Base-by-base conservation (phyloP, 2,797 vertebrate species). In the Pseudotriccus pelzelni region DNA sequence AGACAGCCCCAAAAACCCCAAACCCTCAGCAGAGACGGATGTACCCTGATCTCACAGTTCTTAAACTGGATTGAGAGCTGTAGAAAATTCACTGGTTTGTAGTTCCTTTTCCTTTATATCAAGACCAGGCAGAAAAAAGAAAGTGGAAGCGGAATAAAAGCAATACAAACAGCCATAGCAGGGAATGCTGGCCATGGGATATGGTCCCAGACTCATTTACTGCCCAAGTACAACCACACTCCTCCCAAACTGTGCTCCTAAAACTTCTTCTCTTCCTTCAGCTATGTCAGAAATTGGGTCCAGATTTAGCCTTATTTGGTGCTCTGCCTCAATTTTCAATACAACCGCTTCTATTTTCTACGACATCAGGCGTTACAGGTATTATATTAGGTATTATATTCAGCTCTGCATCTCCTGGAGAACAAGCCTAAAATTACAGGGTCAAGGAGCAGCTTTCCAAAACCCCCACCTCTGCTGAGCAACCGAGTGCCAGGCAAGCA, bases 271-370 rank as follows among this genome's bases (percentile, higher is more conserved):
- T 41, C 46, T 64, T 49, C 18, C 32, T 87, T 64, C 69, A 15
- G 5, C 10, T 10, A 2, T 19, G 41, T 55, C 37, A 30, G 44
- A 68, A 14, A 2, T 0, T 37, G 12, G 22, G 22, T 22, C 6
- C 28, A 36, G 28, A 9, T 62, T 84, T 72, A 25, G 20, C 14
- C 39, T 49, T 34, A 4, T 32, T 49, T 56, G 14, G 7, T 20
- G 16, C 25, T 30, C 37, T 80, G 34, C 11, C 39, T 55, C 30
- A 14, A 7, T 27, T 89, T 47, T 90, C 50, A 58, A 44, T 3
- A 12, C 6, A 68, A 60, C 3, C 2, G 5, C 9, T 52, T 53
- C 25, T 59, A 11, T 41, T 55, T 58, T 23, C 25, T 77, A 0
- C 36, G 34, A 9, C 15, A 23, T 47, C n/a, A 39, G 53, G 8